Evolutionary conservation across 2,113 vertebrate genomes (phyloP).

Genomic region (Bettongia penicillata): DNA sequence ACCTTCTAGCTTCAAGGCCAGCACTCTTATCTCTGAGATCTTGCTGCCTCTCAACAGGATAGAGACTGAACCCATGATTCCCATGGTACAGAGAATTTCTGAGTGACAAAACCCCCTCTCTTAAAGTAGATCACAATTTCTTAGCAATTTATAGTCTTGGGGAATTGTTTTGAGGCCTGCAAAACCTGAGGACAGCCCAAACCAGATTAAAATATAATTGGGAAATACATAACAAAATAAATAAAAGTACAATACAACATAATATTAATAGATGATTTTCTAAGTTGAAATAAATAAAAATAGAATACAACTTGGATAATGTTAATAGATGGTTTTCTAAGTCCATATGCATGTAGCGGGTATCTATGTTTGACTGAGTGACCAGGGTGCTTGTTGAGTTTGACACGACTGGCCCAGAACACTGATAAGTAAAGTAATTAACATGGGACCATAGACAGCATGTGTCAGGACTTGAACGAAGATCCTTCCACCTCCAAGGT

Average conservation of each 20-base stretch:
- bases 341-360: background rate
- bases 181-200: background rate
- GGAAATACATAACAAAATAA: background rate
- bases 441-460: background rate
- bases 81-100: background rate
- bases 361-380: background rate
- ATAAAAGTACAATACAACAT: background rate
- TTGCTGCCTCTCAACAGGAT: background rate
- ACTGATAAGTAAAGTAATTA: background rate
- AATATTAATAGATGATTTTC: background rate
- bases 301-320: background rate
- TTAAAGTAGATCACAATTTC: background rate
- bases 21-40: background rate
- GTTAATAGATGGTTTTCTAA: background rate
- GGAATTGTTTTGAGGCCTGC: background rate
- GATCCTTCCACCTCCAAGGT: background rate
- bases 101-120: background rate
- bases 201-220: background rate
- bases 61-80: background rate
- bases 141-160: background rate
- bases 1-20: background rate
- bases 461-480: background rate
- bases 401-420: background rate
- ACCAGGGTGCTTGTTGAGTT: background rate
- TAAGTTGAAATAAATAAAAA: background rate